Evolutionary conservation across 2,797 vertebrate species (phyloP).

Genomic region (Platalea minor): DNA sequence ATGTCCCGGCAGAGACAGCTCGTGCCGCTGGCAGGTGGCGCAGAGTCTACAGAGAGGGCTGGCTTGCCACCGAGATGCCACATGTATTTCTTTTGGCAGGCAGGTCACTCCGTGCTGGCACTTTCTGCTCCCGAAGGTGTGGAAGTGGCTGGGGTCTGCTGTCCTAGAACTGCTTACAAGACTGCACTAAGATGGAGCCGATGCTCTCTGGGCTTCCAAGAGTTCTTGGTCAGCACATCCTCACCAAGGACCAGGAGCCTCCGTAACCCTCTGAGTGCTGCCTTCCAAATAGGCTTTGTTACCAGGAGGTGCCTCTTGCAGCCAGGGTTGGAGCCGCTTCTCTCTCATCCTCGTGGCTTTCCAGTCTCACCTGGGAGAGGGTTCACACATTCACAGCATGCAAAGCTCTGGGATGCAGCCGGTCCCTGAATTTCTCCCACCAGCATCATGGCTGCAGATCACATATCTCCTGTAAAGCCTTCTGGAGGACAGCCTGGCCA

Average conservation of each 20-base stretch:
- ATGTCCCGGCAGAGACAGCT: not conserved
- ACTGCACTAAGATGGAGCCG: not conserved
- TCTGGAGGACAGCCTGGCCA: not conserved
- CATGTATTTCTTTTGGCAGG: not conserved
- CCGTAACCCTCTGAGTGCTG: not conserved
- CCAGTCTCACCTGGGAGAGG: not conserved
- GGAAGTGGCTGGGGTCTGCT: not conserved
- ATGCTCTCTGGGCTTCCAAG: not conserved
- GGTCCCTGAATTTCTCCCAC: not conserved
- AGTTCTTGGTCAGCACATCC: not conserved
- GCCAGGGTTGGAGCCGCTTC: not conserved
- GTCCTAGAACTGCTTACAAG: not conserved
- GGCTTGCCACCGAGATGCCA: not conserved
- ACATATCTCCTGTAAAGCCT: not conserved
- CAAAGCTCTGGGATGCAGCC: not conserved
- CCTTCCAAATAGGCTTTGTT: not conserved
- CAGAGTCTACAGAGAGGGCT: not conserved
- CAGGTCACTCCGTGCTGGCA: not conserved
- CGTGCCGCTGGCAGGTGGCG: not conserved
- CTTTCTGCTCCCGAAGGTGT: not conserved
- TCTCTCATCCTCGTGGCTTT: not conserved
- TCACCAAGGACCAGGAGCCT: not conserved
- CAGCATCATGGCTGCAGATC: not conserved
- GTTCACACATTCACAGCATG: not conserved
- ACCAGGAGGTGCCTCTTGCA: not conserved